Conservation (phyloP, 2,797 vertebrate genomes). For the Serranus cabrilla region DNA sequence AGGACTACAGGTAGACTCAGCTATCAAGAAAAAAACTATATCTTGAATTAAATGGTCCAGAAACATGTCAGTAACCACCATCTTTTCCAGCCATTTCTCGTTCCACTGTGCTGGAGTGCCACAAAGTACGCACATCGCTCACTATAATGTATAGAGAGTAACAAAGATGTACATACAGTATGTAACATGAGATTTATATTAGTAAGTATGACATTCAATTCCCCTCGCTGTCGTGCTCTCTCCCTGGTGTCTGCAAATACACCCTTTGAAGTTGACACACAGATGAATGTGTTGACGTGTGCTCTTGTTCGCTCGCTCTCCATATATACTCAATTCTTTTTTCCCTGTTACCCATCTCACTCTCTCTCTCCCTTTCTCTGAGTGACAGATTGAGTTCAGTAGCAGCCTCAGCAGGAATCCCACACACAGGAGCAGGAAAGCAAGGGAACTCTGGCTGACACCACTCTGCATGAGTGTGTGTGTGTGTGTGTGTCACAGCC, state of each 20-base stretch:
- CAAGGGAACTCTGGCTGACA: conserved; percentile 68
- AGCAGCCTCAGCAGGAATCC: conserved; percentile 75
- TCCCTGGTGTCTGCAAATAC: conserved; percentile 47
- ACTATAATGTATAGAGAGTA: conserved; percentile 23
- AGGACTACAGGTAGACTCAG: not conserved
- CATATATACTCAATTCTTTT: conserved; percentile 38
- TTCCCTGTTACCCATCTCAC: conserved; percentile 36
- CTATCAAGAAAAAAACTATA: not conserved
- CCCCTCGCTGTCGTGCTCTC: conserved; percentile 20
- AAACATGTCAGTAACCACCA: not conserved
- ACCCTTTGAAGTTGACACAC: conserved; percentile 52
- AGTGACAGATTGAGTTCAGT: conserved; percentile 84
- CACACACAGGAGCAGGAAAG: conserved; percentile 60
- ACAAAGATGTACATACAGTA: conserved; percentile 1
- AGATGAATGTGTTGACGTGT: conserved; percentile 49
- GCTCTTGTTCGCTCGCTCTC: conserved; percentile 42
- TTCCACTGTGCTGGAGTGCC: not conserved
- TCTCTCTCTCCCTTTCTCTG: conserved; percentile 52
- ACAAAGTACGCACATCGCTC: not conserved
- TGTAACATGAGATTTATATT: conserved; percentile 47
- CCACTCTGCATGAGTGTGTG: conserved; percentile 36
- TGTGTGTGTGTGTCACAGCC: conserved; percentile 14
- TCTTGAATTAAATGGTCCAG: not conserved
- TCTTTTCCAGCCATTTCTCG: not conserved
- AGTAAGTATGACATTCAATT: conserved; percentile 46